Conservation (phyloP, 2,797 vertebrate species). For the Tympanoctomys barrerae region DNA sequence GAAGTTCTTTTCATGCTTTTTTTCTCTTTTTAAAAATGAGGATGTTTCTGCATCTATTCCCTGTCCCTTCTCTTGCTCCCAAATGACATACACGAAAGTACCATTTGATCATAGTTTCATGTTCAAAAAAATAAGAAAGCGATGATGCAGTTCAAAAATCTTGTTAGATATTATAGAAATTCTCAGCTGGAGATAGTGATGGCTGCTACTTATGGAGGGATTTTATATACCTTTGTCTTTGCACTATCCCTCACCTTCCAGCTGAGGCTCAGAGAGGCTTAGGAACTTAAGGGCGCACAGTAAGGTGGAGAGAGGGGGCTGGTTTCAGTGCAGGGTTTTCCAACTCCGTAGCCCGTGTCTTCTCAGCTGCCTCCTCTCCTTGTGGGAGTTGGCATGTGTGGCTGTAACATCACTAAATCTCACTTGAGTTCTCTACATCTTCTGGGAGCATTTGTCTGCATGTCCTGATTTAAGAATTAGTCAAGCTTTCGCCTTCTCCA, state of each 20-base stretch:
- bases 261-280: background rate
- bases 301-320: background rate
- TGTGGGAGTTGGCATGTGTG: background rate
- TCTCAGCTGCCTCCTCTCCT: background rate
- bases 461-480: slow-evolving; percentile 38
- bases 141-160: background rate
- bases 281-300: slow-evolving; percentile 24
- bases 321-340: background rate
- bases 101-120: background rate
- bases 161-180: background rate
- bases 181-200: background rate
- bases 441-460: background rate
- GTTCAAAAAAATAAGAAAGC: background rate
- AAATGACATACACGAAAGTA: background rate
- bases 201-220: background rate
- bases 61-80: slow-evolving; percentile 19
- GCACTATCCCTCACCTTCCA: background rate
- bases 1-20: background rate
- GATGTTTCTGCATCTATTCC: slow-evolving; percentile 2
- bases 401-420: background rate
- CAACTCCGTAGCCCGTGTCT: fast-evolving
- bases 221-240: background rate
- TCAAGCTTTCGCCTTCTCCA: background rate
- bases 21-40: background rate
- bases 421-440: background rate